Evolutionary conservation across 2,888 invertebrate species (phyloP), one percentile per base, ranked within the genome.

Genomic region (Troilus luridus): DNA sequence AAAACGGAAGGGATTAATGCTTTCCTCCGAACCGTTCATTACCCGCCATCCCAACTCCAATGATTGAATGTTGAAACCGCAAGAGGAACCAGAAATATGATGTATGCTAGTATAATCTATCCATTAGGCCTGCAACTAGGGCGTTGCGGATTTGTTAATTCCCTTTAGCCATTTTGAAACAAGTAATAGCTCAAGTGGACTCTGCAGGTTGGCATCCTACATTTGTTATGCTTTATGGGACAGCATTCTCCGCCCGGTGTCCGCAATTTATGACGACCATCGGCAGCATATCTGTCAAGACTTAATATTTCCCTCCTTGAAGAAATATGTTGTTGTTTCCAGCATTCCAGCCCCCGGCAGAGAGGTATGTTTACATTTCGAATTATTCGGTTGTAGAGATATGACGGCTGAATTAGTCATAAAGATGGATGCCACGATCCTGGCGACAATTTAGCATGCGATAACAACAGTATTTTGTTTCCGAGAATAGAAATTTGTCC

Each of bases 61-160:
- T 85, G 85, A 85, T 85, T 85, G 85, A 85, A 85, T 85, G 85
- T 85, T 58, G 56, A 58, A 58, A 54, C 85, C 56, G 85, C 54
- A 58, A n/a, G n/a, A 5, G 56, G 85, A 56, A 5, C 56, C 85
- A n/a, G 85, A 11, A n/a, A 85, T 85, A 90, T 90, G 90, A 90
- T 90, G 77, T 90, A 90, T 72, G 72, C 59, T 24, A 58, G 72
- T 54, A 90, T 90, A 90, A 90, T 90, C 90, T 72, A 58, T 54
- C n/a, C 77, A 90, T 90, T 90, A 90, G 56, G 12, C 27, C 21
- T 19, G n/a, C 90, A 90, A 90, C 90, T 90, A 59, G 90, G 72
- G 90, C 90, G 90, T 90, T 90, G 90, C 72, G 21, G 90, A 90
- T 90, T 90, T 90, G 90, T 90, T 90, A 77, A 90, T 90, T 90